phyloP scores from a whole-genome alignment of 1,140 invertebrate species.

The Papilio polyxenes region DNA sequence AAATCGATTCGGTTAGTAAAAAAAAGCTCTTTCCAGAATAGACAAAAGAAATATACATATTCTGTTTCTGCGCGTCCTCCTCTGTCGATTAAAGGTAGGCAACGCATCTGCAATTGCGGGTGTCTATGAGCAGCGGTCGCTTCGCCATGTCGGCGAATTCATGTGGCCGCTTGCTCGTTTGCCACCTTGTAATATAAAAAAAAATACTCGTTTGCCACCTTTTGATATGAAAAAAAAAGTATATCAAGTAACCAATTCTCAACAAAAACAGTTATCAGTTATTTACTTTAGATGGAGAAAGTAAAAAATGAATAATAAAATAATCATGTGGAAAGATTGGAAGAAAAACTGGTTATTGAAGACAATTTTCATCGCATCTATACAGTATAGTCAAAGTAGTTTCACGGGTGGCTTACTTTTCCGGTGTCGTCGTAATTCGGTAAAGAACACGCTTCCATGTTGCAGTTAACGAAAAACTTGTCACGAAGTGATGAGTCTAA shows the following conservation, averaged over 20 bases:
- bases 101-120: no score
- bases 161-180: no score
- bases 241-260: background rate
- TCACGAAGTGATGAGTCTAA: constrained; percentile 7
- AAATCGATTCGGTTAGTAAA: no score
- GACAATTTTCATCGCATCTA: background rate
- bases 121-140: no score
- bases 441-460: background rate
- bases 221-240: no score
- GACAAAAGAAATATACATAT: no score
- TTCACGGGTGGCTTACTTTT: constrained; percentile 14
- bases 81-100: no score
- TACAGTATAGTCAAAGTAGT: constrained; percentile 1
- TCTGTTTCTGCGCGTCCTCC: no score
- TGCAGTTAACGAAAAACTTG: constrained; percentile 2
- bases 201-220: no score
- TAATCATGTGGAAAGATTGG: background rate
- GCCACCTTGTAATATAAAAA: no score
- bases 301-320: background rate
- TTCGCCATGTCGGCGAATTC: no score
- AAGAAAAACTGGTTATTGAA: constrained; percentile 19
- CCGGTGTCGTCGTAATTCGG: constrained; percentile 21
- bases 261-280: background rate
- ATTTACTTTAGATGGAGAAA: background rate
- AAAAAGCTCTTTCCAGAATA: no score